Evolutionary conservation across 2,888 invertebrate species (phyloP).

Genomic region (Synanthedon formicaeformis): DNA sequence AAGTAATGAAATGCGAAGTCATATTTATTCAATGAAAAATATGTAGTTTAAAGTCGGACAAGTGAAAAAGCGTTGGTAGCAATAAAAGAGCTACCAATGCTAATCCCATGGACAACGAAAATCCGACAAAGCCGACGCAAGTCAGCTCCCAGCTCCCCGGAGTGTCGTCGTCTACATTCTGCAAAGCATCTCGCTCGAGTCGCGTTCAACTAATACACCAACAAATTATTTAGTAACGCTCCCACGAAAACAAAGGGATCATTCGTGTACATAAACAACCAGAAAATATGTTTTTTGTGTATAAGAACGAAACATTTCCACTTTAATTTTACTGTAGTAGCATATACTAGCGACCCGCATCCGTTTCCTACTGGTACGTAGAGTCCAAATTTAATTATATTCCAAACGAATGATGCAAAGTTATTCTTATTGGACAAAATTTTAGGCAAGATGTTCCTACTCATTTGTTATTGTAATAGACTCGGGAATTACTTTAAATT

Average conservation of each 20-base stretch:
- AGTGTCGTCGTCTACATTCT: neutral
- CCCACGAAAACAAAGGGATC: neutral
- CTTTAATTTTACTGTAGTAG: too few species aligned
- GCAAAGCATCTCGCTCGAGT: neutral
- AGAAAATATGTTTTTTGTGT: neutral
- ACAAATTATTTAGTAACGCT: neutral
- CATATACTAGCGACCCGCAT: too few species aligned
- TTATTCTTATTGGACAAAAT: neutral
- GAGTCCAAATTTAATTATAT: neutral
- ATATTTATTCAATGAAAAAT: too few species aligned
- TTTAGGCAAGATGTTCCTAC: slow-evolving; percentile 1
- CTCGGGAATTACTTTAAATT: slow-evolving; percentile 1
- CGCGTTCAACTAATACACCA: neutral
- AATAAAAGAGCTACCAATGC: neutral
- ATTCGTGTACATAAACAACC: neutral
- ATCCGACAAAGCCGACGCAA: slow-evolving; percentile 23
- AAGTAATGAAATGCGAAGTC: too few species aligned
- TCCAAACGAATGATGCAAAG: neutral
- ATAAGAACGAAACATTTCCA: too few species aligned
- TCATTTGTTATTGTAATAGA: slow-evolving; percentile 5
- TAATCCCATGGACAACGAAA: slow-evolving; percentile 27
- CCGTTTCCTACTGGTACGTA: neutral
- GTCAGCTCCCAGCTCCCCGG: neutral
- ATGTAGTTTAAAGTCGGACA: too few species aligned
- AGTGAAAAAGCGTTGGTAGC: neutral